Evolutionary conservation across 2,797 vertebrate species (phyloP).

Genomic region (Peromyscus eremicus): DNA sequence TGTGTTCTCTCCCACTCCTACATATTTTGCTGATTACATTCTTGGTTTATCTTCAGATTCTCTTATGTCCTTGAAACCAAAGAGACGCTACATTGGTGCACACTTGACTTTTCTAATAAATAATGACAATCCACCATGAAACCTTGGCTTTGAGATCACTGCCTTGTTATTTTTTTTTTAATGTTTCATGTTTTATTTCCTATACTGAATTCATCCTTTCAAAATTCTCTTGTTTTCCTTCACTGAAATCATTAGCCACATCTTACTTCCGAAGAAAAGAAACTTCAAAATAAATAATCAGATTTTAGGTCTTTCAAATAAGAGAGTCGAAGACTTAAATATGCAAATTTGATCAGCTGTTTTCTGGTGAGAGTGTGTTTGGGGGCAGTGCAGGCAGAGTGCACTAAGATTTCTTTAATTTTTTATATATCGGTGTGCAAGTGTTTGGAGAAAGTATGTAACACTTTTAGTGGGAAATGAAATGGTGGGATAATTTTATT

Average conservation of each 20-base stretch:
- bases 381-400: background rate
- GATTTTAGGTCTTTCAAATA: background rate
- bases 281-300: background rate
- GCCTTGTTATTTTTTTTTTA: background rate
- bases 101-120: constrained; percentile 66
- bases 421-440: background rate
- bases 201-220: background rate
- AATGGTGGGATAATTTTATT: background rate
- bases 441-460: background rate
- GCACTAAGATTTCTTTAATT: background rate
- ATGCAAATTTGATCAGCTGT: background rate
- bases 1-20: constrained; percentile 63
- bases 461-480: background rate
- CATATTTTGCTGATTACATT: constrained; percentile 81
- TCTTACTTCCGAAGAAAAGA: background rate
- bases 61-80: constrained; percentile 36
- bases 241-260: background rate
- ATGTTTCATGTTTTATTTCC: constrained; percentile 6
- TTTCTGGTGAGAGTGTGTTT: background rate
- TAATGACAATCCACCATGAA: constrained; percentile 55
- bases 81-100: constrained; percentile 4
- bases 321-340: background rate
- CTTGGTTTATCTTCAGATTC: constrained; percentile 50
- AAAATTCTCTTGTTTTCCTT: constrained; percentile 1
- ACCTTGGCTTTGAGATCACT: constrained; percentile 33